Percentiles rank a stretch among this genome's conserved stretches.
phyloP scores from a whole-genome alignment of 2,888 invertebrate genomes.

The Coleophora deauratella region DNA sequence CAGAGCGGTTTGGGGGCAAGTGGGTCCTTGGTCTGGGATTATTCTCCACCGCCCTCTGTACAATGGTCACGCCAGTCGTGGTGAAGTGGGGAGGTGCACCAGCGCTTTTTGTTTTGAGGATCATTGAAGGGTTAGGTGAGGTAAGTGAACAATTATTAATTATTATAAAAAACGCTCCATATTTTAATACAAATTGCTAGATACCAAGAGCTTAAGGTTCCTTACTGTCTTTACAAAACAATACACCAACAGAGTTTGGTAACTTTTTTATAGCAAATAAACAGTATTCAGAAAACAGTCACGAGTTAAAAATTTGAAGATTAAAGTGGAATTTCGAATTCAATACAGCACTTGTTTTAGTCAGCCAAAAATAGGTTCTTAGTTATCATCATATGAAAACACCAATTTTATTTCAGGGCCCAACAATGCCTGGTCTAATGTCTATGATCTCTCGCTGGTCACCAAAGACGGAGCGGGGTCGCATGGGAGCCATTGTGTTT shows the following conservation, averaged over 20 bases:
- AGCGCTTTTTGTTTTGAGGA: conserved; percentile 70
- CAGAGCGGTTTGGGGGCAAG: conserved; percentile 89
- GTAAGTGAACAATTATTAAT: conserved; percentile 56
- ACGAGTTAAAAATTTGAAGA: too few relatives aligned
- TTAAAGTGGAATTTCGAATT: too few relatives aligned
- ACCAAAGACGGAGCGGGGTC: conserved; percentile 70
- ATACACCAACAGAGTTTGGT: too few relatives aligned
- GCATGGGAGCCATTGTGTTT: conserved; percentile 74
- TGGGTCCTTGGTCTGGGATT: conserved; percentile 87
- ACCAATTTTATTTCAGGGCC: conserved; percentile 50
- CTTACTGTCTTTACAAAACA: too few relatives aligned
- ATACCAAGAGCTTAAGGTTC: too few relatives aligned
- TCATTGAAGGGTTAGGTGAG: conserved; percentile 78
- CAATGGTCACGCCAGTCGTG: conserved; percentile 83
- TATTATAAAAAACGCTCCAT: background rate
- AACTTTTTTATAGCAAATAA: too few relatives aligned
- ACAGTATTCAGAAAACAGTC: too few relatives aligned
- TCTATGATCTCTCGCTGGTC: conserved; percentile 76
- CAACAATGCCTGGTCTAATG: conserved; percentile 77
- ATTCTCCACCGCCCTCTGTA: conserved; percentile 85
- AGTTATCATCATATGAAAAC: too few relatives aligned
- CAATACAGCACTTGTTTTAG: too few relatives aligned
- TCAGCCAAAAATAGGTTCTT: too few relatives aligned
- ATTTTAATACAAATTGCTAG: background rate
- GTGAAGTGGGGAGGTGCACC: conserved; percentile 73